Evolutionary conservation across 2,797 vertebrate genomes (phyloP), one percentile per base, ranked within the genome.

Genomic region (Pangasius sanitwongsei): DNA sequence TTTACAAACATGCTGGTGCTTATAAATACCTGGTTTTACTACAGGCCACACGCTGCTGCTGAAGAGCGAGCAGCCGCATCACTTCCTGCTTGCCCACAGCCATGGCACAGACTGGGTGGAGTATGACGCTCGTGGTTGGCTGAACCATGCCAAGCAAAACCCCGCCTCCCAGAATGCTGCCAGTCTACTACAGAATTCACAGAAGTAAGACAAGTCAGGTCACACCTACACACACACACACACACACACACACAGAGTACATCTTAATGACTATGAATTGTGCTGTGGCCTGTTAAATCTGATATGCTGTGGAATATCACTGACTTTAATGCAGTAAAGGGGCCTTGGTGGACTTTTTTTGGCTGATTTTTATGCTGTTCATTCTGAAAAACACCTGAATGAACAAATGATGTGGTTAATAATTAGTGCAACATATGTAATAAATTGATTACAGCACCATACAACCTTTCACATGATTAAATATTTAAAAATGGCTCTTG

Each of bases 41-140:
- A 0, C 93, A 99, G 98, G 97, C 89, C 97, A 97, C 88, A 96
- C 96, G 34, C 96, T 97, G 0, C 96, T 99, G 84, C 93, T 99
- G 87, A 98, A 96, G 93, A 97, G 98, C 85, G 97, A 97, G 92
- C 97, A 97, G 83, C 94, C 96, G 0, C 95, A 94, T 69, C 97
- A 99, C 90, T 99, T 99, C 94, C 95, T 99, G 92, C 93, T 99
- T 94, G 98, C 98, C 72, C 99, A 99, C 95, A 97, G 97, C 93
- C 97, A 98, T 0, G 97, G 97, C 53, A 98, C 98, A n/a, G 98
- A 97, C 95, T 99, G 98, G 98, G 98, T 99, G 85, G 98, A 99
- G 90, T 99, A 99, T 0, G 95, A 98, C 0, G 93, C 95, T 82
- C 92, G 94, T 0, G 98, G 97, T 82, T 99, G 99, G 99, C 94